These are phyloP conservation scores for Apodemus sylvaticus DNA, from an alignment of 2,113 vertebrate genomes.

Conservation along the genomic window DNA sequence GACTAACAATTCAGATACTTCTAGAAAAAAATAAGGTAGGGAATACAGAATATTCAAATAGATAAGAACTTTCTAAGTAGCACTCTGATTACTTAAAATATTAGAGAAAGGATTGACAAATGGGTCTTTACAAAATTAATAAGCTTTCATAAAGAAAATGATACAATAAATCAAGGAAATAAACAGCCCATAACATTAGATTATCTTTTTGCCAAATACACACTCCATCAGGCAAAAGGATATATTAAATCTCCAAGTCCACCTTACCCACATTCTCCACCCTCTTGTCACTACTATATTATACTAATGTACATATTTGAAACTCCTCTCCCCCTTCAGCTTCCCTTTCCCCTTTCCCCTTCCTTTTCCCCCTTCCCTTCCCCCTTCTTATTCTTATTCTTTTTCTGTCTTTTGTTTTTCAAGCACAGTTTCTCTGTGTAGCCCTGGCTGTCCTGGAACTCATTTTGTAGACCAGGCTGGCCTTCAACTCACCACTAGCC, in stretches of 20 bases:
- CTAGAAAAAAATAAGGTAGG: neutral
- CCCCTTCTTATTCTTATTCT: neutral
- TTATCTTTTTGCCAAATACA: neutral
- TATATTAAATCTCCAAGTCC: neutral
- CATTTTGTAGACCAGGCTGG: neutral
- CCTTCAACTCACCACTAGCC: neutral
- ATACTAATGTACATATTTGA: neutral
- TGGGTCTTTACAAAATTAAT: neutral
- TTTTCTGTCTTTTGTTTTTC: neutral
- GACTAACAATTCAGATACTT: neutral
- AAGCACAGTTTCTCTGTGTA: neutral
- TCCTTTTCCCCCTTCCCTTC: too few relatives aligned
- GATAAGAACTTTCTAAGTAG: neutral
- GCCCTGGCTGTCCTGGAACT: neutral
- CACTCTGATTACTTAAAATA: neutral
- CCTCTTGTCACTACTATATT: neutral
- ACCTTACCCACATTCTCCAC: neutral
- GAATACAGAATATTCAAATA: neutral
- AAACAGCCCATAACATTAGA: neutral
- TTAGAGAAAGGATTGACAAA: neutral
- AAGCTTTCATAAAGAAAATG: neutral
- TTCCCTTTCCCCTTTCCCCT: too few relatives aligned
- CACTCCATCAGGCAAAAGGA: neutral
- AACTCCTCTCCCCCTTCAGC: too few relatives aligned
- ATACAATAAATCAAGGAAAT: neutral